phyloP scores from a whole-genome alignment of 2,888 invertebrate species.

The Incurvaria masculella region DNA sequence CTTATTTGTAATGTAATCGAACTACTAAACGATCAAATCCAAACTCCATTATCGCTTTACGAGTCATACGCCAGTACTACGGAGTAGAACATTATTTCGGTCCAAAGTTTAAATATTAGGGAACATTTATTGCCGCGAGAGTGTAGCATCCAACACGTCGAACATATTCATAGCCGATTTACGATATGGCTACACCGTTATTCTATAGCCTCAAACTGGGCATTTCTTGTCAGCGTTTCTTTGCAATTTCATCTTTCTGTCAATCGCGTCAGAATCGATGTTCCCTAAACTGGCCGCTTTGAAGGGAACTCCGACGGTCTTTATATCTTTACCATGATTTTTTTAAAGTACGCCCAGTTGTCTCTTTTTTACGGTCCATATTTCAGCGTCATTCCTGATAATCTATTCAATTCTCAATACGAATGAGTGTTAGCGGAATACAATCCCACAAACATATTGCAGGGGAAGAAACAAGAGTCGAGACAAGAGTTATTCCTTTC shows the following conservation, averaged over 20 bases:
- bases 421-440: conserved; percentile 55
- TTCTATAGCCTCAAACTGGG: neutral
- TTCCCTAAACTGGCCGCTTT: too few relatives aligned
- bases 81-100: too few relatives aligned
- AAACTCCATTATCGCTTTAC: too few relatives aligned
- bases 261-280: neutral
- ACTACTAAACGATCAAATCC: too few relatives aligned
- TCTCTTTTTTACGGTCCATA: too few relatives aligned
- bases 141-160: conserved; percentile 47
- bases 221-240: neutral
- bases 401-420: conserved; percentile 57
- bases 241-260: neutral
- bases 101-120: neutral
- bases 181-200: conserved; percentile 32
- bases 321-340: too few relatives aligned
- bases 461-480: conserved; percentile 36
- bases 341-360: too few relatives aligned
- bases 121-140: conserved; percentile 13
- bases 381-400: conserved; percentile 19
- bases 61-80: too few relatives aligned
- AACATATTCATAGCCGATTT: conserved; percentile 44
- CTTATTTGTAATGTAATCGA: too few relatives aligned
- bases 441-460: conserved; percentile 53
- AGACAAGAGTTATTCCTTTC: conserved; percentile 38
- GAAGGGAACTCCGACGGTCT: too few relatives aligned